Base-by-base conservation (phyloP, 2,888 invertebrate genomes). In the Blastobasis adustella region DNA sequence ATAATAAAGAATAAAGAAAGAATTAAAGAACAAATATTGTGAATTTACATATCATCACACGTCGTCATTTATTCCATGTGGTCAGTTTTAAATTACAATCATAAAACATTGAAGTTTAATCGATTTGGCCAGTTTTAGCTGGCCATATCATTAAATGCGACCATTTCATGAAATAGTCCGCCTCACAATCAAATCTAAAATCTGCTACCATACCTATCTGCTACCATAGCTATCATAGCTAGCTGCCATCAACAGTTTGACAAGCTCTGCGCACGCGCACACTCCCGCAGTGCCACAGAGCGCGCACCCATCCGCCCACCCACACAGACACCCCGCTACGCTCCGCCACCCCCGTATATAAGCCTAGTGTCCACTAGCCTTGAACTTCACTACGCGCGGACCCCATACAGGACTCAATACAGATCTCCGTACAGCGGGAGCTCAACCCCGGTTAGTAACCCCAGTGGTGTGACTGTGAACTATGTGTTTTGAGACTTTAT, bases 271-370 rank as follows among this genome's bases (percentile, higher is more conserved):
- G 56, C 50, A 10, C 36, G 10, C 9, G 36, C 57, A 23, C 23
- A 23, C 23, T 23, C 23, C 23, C 3, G 23, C 23, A 23, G 81
- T 81, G 82, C 73, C 71, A 55, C 51, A 42, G 49, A 37, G 48
- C 43, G 54, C 52, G 57, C 63, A 57, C 63, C 57, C 64, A 59
- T 58, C 56, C 10, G 65, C 58, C 71, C 69, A 66, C 52, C 62
- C 63, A 76, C 79, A 82, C 81, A 65, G 47, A 6, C 49, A 57
- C 65, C 59, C 5, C 53, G 55, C 67, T 72, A 81, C 87, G 86
- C 71, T 82, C 73, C 79, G 76, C 82, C 71, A 86, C 85, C 85
- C 87, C 73, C 74, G 76, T 87, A 88, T 88, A 88, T 87, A 88
- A 85, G 67, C 76, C 66, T 69, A 64, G 59, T 56, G 61, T 71